Percentiles rank a stretch among this genome's conserved stretches.
These are phyloP conservation scores for Bettongia penicillata DNA, from an alignment of 2,113 vertebrate species.

Conservation along the genomic window DNA sequence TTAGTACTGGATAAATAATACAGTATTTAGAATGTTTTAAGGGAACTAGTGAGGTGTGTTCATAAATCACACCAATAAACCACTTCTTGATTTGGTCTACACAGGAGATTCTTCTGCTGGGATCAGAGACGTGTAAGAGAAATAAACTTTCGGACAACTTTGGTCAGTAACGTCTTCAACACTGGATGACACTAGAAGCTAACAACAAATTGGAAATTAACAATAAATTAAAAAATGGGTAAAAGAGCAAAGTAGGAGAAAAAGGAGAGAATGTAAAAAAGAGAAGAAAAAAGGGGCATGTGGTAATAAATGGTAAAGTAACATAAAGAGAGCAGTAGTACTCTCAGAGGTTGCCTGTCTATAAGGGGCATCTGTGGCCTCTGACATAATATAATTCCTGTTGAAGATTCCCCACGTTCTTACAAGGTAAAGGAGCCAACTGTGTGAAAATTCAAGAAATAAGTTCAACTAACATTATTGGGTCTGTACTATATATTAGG, in stretches of 20 bases:
- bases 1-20: constrained; percentile 51
- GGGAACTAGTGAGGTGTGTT: neutral
- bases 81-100: neutral
- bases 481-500: neutral
- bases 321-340: neutral
- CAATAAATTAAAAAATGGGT: neutral
- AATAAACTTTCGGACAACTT: neutral
- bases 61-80: neutral
- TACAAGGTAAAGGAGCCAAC: neutral
- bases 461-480: neutral
- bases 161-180: neutral
- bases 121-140: neutral
- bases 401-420: neutral
- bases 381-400: neutral
- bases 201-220: constrained; percentile 3
- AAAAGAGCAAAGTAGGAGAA: neutral
- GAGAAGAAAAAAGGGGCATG: neutral
- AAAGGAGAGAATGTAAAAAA: neutral
- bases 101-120: neutral
- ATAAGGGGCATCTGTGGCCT: constrained; percentile 13
- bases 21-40: neutral
- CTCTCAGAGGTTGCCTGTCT: neutral
- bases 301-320: neutral
- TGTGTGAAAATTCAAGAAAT: neutral
- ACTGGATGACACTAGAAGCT: neutral